A percentile compares a stretch with the other conserved stretches of the same genome.
These are phyloP conservation scores for Spisula subtruncata DNA, from an alignment of 2,888 invertebrate genomes.

Conservation along the genomic window DNA sequence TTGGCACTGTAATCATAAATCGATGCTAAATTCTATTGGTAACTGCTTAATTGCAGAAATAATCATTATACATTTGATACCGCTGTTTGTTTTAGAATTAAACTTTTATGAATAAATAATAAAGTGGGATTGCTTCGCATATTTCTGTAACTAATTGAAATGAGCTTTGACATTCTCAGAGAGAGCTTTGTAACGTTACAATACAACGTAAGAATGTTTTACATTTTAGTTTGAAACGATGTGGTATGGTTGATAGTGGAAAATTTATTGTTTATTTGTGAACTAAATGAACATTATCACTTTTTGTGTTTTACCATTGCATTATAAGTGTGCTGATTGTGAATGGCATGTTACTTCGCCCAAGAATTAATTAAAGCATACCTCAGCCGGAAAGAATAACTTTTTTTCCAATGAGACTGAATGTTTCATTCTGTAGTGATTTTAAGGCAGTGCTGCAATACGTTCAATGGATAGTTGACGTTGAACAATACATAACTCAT, in stretches of 20 bases:
- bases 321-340: too few species aligned
- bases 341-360: too few species aligned
- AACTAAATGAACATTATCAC: too few species aligned
- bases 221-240: neutral
- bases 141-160: neutral
- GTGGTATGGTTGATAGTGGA: neutral
- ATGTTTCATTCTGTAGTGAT: neutral
- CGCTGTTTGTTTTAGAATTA: neutral
- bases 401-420: too few species aligned
- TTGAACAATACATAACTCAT: neutral
- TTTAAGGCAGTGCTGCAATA: conserved; percentile 1
- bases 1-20: too few species aligned
- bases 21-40: neutral
- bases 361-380: too few species aligned
- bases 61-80: neutral
- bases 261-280: too few species aligned
- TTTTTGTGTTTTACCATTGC: too few species aligned
- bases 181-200: too few species aligned
- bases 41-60: neutral
- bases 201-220: neutral
- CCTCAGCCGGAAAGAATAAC: too few species aligned
- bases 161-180: neutral
- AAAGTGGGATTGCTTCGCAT: neutral
- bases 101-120: conserved; percentile 25
- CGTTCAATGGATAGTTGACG: neutral